A percentile compares a stretch with the other conserved stretches of the same genome.
phyloP scores from a whole-genome alignment of 2,888 invertebrate species.

The Eupithecia dodoneata region DNA sequence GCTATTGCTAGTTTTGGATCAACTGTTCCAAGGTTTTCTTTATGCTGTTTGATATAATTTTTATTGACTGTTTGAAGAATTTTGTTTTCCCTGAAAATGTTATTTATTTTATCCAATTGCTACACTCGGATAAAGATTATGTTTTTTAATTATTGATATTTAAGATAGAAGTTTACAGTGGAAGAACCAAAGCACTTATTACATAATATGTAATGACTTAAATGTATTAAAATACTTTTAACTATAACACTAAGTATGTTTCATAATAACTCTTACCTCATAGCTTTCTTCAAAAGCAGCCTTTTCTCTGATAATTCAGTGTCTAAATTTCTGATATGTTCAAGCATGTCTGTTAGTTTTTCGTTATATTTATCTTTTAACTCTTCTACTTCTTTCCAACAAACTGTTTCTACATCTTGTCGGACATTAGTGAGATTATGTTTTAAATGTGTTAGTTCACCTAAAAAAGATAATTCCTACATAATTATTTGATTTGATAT shows the following conservation, averaged over 20 bases:
- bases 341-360: conserved; percentile 82
- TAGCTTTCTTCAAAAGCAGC: conserved; percentile 78
- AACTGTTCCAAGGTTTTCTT: conserved; percentile 56
- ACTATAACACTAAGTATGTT: not conserved
- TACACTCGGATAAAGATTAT: not conserved
- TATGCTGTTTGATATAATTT: conserved; percentile 69
- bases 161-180: no score
- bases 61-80: conserved; percentile 80
- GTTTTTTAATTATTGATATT: not conserved
- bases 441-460: conserved; percentile 82
- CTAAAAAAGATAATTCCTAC: conserved; percentile 58
- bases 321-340: conserved; percentile 83
- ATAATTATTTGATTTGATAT: not conserved
- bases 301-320: conserved; percentile 84
- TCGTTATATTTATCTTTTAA: conserved; percentile 84
- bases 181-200: no score
- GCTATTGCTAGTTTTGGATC: conserved; percentile 77
- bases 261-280: conserved; percentile 56
- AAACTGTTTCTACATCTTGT: conserved; percentile 81
- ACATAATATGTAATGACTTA: no score
- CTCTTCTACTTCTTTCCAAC: conserved; percentile 84
- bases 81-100: conserved; percentile 77
- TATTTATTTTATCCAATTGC: not conserved
- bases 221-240: no score
- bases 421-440: conserved; percentile 79